Evolutionary conservation across 2,113 vertebrate species (phyloP).

Genomic region (Lepidothrix coronata): DNA sequence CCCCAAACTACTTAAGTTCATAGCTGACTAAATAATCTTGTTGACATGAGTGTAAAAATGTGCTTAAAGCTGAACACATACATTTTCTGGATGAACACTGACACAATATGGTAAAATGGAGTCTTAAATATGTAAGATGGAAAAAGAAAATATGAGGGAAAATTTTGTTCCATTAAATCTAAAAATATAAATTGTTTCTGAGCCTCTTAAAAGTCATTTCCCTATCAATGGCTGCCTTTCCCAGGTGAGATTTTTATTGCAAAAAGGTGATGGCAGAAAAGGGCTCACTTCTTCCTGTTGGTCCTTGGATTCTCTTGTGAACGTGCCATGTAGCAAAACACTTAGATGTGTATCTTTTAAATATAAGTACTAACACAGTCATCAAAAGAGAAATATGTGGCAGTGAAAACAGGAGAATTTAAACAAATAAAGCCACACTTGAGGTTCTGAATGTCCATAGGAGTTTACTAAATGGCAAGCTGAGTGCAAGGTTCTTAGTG

Average conservation of each 20-base stretch:
- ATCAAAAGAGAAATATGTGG: not conserved
- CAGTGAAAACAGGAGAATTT: not conserved
- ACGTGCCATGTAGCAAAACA: not conserved
- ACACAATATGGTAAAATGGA: not conserved
- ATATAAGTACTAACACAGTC: not conserved
- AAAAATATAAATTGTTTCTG: not conserved
- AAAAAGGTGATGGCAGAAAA: not conserved
- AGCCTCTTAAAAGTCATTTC: not conserved
- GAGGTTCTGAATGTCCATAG: not conserved
- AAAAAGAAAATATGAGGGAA: not conserved
- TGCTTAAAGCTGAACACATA: not conserved
- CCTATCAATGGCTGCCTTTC: not conserved
- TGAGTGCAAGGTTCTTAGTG: not conserved
- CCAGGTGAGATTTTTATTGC: not conserved
- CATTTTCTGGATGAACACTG: not conserved
- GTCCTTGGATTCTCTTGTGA: not conserved
- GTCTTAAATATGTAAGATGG: not conserved
- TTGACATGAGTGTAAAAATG: not conserved
- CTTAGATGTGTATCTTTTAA: not conserved
- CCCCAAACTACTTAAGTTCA: not conserved
- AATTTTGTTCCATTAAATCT: not conserved
- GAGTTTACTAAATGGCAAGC: not conserved
- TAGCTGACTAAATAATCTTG: not conserved
- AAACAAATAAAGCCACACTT: accelerated
- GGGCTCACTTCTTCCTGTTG: not conserved